Percentiles rank a stretch among this genome's conserved stretches.
These are phyloP conservation scores for Dicyrtomina minuta DNA, from an alignment of 2,888 invertebrate genomes.

Conservation along the genomic window DNA sequence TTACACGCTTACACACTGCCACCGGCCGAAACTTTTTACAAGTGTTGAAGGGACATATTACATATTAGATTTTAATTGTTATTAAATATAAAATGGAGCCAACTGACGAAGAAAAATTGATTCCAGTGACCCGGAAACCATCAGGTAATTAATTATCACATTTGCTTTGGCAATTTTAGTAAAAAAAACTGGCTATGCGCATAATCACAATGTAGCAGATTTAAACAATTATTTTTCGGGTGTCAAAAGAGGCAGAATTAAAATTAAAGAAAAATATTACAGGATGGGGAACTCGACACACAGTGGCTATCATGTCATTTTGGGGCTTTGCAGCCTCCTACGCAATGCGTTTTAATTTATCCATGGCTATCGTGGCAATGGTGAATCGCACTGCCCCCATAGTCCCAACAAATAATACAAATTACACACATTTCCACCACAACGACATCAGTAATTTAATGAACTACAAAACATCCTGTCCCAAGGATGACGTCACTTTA, in stretches of 20 bases:
- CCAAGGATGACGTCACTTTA: not conserved
- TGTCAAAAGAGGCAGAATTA: too few species aligned
- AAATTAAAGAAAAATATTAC: not conserved
- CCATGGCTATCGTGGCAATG: slow-evolving; percentile 43
- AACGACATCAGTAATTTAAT: not conserved
- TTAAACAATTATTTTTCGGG: too few species aligned
- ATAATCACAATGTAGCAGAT: too few species aligned
- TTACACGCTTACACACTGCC: too few species aligned
- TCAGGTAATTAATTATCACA: too few species aligned
- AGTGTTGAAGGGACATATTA: too few species aligned
- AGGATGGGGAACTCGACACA: slow-evolving; percentile 52
- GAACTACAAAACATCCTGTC: not conserved
- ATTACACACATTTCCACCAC: not conserved
- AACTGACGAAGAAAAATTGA: not conserved
- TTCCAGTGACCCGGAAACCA: slow-evolving; percentile 8
- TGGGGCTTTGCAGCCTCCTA: slow-evolving; percentile 50
- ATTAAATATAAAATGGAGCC: slow-evolving; percentile 8
- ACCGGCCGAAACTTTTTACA: too few species aligned
- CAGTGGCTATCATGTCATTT: slow-evolving; percentile 46
- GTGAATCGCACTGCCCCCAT: slow-evolving; percentile 10
- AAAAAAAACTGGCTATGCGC: too few species aligned
- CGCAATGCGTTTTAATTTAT: slow-evolving; percentile 52
- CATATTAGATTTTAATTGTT: not conserved
- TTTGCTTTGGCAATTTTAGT: too few species aligned
- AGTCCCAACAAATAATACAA: not conserved